Evolutionary conservation across 1,140 invertebrate genomes (phyloP).

Genomic region (Eriocheir sinensis): DNA sequence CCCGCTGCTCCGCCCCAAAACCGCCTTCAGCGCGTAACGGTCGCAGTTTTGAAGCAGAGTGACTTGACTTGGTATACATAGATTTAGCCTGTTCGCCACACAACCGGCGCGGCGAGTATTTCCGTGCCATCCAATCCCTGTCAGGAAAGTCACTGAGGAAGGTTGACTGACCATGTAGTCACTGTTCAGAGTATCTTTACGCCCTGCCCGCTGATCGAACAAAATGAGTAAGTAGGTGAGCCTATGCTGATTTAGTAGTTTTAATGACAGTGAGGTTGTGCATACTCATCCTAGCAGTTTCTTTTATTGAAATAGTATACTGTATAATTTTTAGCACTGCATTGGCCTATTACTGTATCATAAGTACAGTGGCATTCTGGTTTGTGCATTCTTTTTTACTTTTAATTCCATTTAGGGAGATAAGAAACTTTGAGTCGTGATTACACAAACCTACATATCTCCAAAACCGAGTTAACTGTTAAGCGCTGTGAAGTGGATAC

Average conservation of each 20-base stretch:
- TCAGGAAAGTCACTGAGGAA: not conserved
- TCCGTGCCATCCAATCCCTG: not conserved
- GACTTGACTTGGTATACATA: not conserved
- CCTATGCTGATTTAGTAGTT: conserved; percentile 9
- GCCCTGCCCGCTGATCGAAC: not conserved
- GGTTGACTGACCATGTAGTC: not conserved
- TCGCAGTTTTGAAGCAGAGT: too few relatives aligned
- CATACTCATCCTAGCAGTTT: not conserved
- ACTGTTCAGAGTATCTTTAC: not conserved
- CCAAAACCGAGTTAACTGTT: not conserved
- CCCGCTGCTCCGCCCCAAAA: too few relatives aligned
- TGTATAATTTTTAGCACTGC: not conserved
- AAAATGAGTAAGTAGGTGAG: not conserved
- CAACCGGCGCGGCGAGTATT: not conserved
- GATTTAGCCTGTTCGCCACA: not conserved
- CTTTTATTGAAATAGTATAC: not conserved
- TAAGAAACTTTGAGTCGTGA: not conserved
- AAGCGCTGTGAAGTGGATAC: not conserved
- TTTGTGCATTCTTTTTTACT: not conserved
- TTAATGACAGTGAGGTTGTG: not conserved
- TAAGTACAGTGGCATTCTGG: too few relatives aligned
- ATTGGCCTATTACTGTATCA: too few relatives aligned
- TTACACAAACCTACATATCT: not conserved
- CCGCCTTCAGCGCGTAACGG: too few relatives aligned
- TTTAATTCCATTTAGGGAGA: not conserved